phyloP scores from a whole-genome alignment of 53 echinoderm and acorn worm genomes.

The Hippasteria phrygiana region DNA sequence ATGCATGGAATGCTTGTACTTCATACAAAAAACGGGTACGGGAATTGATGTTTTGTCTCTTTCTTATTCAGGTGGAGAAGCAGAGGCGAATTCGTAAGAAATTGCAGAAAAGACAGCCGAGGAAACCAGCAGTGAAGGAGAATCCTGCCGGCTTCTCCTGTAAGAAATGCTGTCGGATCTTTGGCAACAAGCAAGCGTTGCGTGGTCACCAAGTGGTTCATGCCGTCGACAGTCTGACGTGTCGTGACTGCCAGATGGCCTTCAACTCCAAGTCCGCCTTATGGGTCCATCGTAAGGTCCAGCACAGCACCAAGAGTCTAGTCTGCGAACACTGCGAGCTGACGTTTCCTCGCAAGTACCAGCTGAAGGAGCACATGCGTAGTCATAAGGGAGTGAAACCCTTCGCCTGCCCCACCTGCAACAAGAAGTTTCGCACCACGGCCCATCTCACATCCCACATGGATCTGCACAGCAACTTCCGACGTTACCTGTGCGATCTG shows the following conservation, averaged over 20 bases:
- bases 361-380: conserved; percentile 66
- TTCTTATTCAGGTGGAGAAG: conserved; percentile 26
- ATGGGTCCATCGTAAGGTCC: conserved; percentile 69
- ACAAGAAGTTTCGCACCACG: conserved; percentile 68
- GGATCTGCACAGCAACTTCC: conserved; percentile 64
- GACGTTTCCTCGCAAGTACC: conserved; percentile 59
- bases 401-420: conserved; percentile 59
- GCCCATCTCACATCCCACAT: conserved; percentile 66
- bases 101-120: not conserved
- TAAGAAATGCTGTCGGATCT: conserved; percentile 69
- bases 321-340: conserved; percentile 64
- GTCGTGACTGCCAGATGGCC: conserved; percentile 61
- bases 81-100: conserved; percentile 25
- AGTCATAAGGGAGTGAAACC: conserved; percentile 63
- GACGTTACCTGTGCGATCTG: conserved; percentile 64
- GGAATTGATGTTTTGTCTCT: not conserved
- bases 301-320: conserved; percentile 56
- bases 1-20: not conserved
- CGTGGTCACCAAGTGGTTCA: conserved; percentile 60
- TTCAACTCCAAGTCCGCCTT: conserved; percentile 65
- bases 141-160: conserved; percentile 43
- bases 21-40: no score
- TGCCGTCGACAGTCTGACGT: conserved; percentile 43
- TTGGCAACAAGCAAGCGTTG: conserved; percentile 43
- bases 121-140: conserved; percentile 13